Evolutionary conservation across 2,797 vertebrate species (phyloP), one percentile per base, ranked within the genome.

Genomic region (Myoxocephalus aenaeus): DNA sequence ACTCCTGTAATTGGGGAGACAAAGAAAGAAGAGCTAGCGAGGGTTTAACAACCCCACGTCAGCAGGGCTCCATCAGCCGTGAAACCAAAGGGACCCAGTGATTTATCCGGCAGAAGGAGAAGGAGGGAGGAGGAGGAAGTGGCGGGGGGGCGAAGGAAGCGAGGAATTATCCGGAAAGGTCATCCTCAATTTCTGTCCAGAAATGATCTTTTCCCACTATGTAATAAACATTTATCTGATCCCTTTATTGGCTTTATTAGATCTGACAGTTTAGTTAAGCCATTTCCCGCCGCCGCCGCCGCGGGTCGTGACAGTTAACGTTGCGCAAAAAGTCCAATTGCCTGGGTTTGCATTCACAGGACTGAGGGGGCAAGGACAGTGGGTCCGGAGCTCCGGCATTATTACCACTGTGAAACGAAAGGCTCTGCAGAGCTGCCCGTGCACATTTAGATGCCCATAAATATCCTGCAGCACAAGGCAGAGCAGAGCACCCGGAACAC

Each of bases 211-310:
- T 98, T 98, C 97, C 96, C 92, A 73, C 96, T 96, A 95, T 90
- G 96, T 97, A 98, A 99, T 99, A 99, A 99, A 99, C 98, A 98
- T 99, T 98, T 98, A 98, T 98, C 97, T 96, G 93, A 96, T 96
- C 95, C 95, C 96, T 97, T 97, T 97, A 98, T 97, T 97, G 96
- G 96, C 96, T 97, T 97, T 96, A 99, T 99, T 97, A 96, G 95
- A 98, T 95, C 94, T 98, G 98, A 99, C 98, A 99, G 97, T 97
- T 97, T 97, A 96, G 97, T 98, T 99, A 99, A 98, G 97, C 96
- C 96, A 95, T 97, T 97, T 96, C 94, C 96, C 95, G 94, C 96
- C 95, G 95, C 94, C 92, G 93, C 27, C 58, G 96, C 96, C 95
- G 95, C 94, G 1, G 97, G 96, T 97, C 97, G 95, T 95, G 96